phyloP scores from a whole-genome alignment of 2,888 invertebrate genomes.

The Cerastis rubricosa region DNA sequence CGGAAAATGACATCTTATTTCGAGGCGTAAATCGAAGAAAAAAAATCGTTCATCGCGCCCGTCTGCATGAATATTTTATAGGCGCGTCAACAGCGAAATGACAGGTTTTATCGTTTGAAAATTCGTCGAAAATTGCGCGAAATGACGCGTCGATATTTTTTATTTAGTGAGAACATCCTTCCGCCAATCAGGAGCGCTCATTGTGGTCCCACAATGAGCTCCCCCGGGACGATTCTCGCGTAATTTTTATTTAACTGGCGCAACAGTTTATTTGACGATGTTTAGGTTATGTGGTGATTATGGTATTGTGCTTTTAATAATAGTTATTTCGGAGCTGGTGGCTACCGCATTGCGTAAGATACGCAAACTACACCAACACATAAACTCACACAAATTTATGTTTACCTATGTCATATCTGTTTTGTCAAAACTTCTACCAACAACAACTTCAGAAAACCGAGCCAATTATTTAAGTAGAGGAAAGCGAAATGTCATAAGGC shows the following conservation, averaged over 20 bases:
- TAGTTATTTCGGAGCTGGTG: background rate
- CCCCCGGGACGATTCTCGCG: constrained; percentile 85
- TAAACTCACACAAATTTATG: background rate
- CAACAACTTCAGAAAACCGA: constrained; percentile 16
- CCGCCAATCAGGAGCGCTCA: constrained; percentile 90
- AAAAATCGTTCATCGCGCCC: constrained; percentile 90
- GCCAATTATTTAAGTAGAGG: constrained; percentile 25
- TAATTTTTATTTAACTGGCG: constrained; percentile 89
- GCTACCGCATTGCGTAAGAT: background rate
- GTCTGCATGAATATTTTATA: constrained; percentile 91
- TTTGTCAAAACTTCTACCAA: constrained; percentile 15
- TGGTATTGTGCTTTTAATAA: constrained; percentile 7
- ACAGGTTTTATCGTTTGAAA: constrained; percentile 91
- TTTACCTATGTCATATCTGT: background rate
- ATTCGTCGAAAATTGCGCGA: constrained; percentile 90
- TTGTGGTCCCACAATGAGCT: constrained; percentile 88
- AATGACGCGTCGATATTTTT: constrained; percentile 91
- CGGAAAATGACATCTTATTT: constrained; percentile 91
- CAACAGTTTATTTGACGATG: constrained; percentile 85
- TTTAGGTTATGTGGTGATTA: constrained; percentile 69
- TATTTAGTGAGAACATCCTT: constrained; percentile 91
- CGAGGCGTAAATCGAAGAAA: constrained; percentile 90
- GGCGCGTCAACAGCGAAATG: constrained; percentile 91
- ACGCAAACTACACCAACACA: background rate
- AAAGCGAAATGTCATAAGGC: constrained; percentile 8